Evolutionary conservation across 2,113 vertebrate genomes (phyloP), one percentile per base, ranked within the genome.

Genomic region (Ardeotis arabs): DNA sequence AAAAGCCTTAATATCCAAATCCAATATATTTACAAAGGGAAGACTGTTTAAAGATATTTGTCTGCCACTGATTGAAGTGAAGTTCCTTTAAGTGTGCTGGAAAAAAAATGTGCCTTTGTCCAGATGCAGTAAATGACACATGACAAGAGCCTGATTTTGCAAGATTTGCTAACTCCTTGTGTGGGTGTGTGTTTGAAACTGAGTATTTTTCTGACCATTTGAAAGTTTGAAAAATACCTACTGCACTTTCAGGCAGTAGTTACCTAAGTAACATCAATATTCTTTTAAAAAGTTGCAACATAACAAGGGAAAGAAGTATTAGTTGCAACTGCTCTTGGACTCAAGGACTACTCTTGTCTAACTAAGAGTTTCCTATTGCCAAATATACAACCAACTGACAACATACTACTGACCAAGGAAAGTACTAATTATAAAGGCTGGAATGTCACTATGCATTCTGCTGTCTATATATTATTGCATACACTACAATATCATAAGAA

Each of bases 31-130:
- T 95, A 97, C 97, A 97, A 95, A 53, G 87, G 68, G 64, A 97
- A 97, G 91, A 68, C 84, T 98, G 96, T 97, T 97, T 95, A 91
- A 97, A 96, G 93, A 96, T 82, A 58, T n/a, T 80, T 91, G 68
- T 94, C 66, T 84, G 78, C 73, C 84, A 64, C 45, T 90, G 91
- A 96, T 47, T 93, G 85, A 95, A 92, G 85, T 76, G 55, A 87
- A 97, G 75, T 68, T 91, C 52, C 84, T 93, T 93, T 83, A 96
- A 95, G 74, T 68, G 59, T 76, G 37, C 55, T 93, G 59, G 37
- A 74, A 41, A 69, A 79, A 44, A 74, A 72, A 68, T 3, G 31
- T 44, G 22, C 23, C 55, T 74, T 70, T 4, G 6, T 79, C 91
- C 78, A 95, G 68, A 89, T 20, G 5, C 37, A 86, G 93, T 89